Evolutionary conservation across 2,797 vertebrate species (phyloP).

Genomic region (Anabacerthia variegaticeps): DNA sequence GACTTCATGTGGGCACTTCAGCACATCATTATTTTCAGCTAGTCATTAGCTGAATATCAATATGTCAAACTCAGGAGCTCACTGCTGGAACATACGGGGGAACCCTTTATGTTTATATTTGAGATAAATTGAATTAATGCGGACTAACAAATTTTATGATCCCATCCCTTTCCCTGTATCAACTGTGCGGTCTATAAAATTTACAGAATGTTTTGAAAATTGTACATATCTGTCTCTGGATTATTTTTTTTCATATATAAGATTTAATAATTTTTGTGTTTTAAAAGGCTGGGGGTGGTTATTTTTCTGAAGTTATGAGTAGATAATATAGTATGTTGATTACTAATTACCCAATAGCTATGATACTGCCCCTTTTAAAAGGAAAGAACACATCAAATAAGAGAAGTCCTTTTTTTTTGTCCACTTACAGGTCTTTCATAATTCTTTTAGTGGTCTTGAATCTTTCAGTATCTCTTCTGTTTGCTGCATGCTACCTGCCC

Average conservation of each 20-base stretch:
- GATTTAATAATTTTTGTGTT: not conserved
- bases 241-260: not conserved
- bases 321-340: conserved; percentile 31
- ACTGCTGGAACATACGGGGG: not conserved
- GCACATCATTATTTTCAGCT: not conserved
- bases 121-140: not conserved
- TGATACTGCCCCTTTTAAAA: conserved; percentile 25
- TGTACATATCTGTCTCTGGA: not conserved
- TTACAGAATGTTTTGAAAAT: not conserved
- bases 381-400: conserved; percentile 13
- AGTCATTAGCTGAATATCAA: not conserved
- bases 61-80: not conserved
- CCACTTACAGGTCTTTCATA: not conserved
- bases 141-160: not conserved
- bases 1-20: not conserved
- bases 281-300: conserved; percentile 1
- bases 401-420: conserved; percentile 32
- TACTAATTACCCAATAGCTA: conserved; percentile 17
- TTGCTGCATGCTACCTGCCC: conserved; percentile 18
- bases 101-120: not conserved
- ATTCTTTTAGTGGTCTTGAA: conserved; percentile 10
- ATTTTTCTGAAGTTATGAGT: conserved; percentile 38
- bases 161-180: not conserved
- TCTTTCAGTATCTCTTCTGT: not conserved
- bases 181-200: not conserved